phyloP scores from a whole-genome alignment of 2,113 vertebrate genomes.

The Peromyscus leucopus region DNA sequence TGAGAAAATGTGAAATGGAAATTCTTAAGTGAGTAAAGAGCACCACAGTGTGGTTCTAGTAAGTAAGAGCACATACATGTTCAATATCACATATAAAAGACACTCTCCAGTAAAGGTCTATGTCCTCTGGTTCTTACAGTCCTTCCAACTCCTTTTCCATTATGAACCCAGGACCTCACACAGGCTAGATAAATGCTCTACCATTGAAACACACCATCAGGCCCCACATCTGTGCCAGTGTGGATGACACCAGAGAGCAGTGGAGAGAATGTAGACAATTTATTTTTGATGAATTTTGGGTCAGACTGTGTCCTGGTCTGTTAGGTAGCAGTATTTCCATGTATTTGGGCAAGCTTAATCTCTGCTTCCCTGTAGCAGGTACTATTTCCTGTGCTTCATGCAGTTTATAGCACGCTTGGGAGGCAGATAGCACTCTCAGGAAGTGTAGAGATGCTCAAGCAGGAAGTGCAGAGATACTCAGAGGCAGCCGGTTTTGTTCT shows the following conservation, averaged over 20 bases:
- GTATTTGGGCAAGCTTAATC: neutral
- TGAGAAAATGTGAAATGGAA: neutral
- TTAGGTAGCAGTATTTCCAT: neutral
- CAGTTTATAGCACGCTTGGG: neutral
- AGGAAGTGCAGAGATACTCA: neutral
- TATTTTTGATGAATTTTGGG: neutral
- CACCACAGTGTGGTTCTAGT: constrained; percentile 46
- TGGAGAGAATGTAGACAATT: neutral
- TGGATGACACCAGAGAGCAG: neutral
- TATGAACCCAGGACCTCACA: neutral
- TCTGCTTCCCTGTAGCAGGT: neutral
- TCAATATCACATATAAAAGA: neutral
- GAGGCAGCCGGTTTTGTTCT: no score
- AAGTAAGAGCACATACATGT: neutral
- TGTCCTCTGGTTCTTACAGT: neutral
- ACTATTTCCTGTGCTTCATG: no score
- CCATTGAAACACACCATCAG: neutral
- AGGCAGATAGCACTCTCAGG: neutral
- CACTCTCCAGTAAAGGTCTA: neutral
- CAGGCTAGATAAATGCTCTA: neutral
- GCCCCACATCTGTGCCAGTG: neutral
- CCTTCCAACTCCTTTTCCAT: neutral
- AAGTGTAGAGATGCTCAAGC: neutral
- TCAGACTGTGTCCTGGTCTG: neutral
- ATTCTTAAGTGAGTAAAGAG: constrained; percentile 29